These are phyloP conservation scores for Sibirionetta formosa DNA, from an alignment of 2,797 vertebrate species.

Conservation along the genomic window DNA sequence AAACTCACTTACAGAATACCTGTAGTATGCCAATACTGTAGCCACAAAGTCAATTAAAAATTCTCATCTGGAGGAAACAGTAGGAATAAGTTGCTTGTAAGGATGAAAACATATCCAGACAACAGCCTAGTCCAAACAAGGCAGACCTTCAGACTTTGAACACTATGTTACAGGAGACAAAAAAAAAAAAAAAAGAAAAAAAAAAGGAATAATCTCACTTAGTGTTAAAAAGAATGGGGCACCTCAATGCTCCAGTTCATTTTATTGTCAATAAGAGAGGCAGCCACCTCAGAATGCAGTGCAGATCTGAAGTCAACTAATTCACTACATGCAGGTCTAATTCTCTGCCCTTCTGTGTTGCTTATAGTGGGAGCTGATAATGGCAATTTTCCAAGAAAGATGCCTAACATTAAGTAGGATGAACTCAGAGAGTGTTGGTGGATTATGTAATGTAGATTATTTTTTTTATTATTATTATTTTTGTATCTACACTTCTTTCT, in stretches of 20 bases:
- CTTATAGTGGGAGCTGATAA: background rate
- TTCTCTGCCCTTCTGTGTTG: background rate
- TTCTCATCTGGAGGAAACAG: background rate
- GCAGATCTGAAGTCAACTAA: background rate
- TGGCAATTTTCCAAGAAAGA: background rate
- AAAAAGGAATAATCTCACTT: background rate
- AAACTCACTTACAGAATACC: background rate
- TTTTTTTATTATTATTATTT: accelerated
- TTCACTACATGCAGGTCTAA: background rate
- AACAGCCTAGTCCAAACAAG: background rate
- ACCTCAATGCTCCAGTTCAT: background rate
- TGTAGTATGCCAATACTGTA: background rate
- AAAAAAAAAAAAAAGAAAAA: accelerated
- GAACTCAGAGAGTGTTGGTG: background rate
- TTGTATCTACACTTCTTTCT: background rate
- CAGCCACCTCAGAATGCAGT: background rate
- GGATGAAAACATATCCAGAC: background rate
- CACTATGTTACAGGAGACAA: background rate
- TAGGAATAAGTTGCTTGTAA: background rate
- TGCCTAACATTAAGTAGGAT: background rate
- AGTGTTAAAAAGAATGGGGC: background rate
- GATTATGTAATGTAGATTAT: background rate
- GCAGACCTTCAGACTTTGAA: background rate
- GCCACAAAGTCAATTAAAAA: background rate
- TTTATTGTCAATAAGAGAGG: background rate